Conservation (phyloP, 2,113 vertebrate species). For the Anseranas semipalmata region DNA sequence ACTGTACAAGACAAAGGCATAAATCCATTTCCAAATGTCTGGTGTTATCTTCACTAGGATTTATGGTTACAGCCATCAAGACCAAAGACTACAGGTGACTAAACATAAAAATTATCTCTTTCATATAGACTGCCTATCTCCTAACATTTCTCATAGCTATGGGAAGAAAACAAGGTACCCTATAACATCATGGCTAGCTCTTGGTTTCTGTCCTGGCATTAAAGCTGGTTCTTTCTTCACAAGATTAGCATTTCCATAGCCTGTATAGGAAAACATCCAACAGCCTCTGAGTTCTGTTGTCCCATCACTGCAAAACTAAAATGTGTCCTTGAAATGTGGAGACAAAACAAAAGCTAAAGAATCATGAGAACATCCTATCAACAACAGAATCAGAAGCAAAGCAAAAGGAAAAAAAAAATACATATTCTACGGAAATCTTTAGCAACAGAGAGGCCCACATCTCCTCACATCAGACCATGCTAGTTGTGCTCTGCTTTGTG, state of each 20-base stretch:
- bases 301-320: not conserved
- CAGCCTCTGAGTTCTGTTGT: not conserved
- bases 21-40: not conserved
- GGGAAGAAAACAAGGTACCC: not conserved
- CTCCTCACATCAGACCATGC: not conserved
- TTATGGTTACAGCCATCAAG: not conserved
- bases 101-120: not conserved
- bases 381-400: not conserved
- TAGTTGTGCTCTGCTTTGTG: not conserved
- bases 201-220: not conserved
- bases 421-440: not conserved
- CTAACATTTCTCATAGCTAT: not conserved
- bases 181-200: not conserved
- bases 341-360: not conserved
- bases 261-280: not conserved
- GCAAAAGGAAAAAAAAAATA: rapidly evolving
- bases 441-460: not conserved
- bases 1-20: not conserved
- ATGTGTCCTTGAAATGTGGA: not conserved
- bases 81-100: not conserved
- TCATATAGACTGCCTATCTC: not conserved
- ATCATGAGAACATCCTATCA: not conserved
- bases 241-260: not conserved
- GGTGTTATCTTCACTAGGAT: not conserved
- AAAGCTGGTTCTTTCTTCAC: not conserved